Percentiles rank a stretch among this genome's conserved stretches.
These are phyloP conservation scores for Coleophora flavipennella DNA, from an alignment of 2,888 invertebrate genomes.

Conservation along the genomic window DNA sequence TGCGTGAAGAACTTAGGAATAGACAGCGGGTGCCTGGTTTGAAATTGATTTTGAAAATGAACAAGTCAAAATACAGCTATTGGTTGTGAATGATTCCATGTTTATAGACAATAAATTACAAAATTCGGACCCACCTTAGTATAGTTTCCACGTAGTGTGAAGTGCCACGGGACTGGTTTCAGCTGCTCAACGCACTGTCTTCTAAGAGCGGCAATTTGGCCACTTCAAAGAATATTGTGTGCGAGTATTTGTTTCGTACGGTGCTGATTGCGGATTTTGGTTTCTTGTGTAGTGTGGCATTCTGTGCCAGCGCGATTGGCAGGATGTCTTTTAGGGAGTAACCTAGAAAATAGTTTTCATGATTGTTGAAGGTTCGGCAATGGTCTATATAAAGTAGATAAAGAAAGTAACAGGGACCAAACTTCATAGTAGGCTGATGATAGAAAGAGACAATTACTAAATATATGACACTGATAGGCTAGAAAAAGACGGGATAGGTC, in stretches of 20 bases:
- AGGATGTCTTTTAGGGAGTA: conserved; percentile 83
- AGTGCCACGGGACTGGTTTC: conserved; percentile 38
- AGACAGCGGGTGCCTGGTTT: too few species aligned
- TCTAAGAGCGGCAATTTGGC: conserved; percentile 82
- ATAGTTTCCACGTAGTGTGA: conserved; percentile 35
- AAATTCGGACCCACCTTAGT: conserved; percentile 48
- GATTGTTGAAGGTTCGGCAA: too few species aligned
- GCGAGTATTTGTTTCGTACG: conserved; percentile 93
- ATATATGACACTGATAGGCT: too few species aligned
- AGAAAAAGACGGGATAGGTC: too few species aligned
- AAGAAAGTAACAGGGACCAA: too few species aligned
- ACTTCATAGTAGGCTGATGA: too few species aligned
- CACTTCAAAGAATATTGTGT: conserved; percentile 93
- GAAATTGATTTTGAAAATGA: too few species aligned
- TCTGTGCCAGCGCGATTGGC: conserved; percentile 79
- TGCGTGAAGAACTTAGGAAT: too few species aligned
- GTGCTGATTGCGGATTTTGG: conserved; percentile 87
- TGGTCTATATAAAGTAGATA: too few species aligned
- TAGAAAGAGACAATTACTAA: too few species aligned
- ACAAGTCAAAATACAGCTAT: too few species aligned
- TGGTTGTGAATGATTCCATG: too few species aligned
- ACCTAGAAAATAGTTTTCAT: conserved; percentile 70
- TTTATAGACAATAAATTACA: conserved; percentile 24
- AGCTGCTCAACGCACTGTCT: conserved; percentile 46
- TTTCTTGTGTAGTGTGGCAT: conserved; percentile 82